These are phyloP conservation scores for Smutsia gigantea DNA, from an alignment of 2,797 vertebrate genomes.

Conservation along the genomic window DNA sequence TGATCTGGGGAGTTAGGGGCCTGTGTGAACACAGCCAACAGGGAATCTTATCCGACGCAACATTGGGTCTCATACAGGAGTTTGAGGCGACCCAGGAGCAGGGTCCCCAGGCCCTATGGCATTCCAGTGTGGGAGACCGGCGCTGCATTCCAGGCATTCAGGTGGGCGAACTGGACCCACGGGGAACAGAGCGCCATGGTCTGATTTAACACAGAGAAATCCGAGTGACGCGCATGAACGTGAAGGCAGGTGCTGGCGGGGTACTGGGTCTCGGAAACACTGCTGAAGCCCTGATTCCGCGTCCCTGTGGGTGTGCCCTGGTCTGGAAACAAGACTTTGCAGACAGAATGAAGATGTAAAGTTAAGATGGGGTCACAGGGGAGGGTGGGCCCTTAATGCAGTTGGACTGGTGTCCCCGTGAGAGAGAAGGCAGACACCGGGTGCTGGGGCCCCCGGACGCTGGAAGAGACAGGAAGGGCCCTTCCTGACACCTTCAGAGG, in stretches of 20 bases:
- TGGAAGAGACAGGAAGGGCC: background rate
- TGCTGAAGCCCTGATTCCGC: rapidly evolving
- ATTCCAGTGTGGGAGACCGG: rapidly evolving
- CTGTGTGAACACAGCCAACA: background rate
- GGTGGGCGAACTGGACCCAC: rapidly evolving
- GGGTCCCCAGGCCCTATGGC: rapidly evolving
- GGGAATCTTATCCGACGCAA: rapidly evolving
- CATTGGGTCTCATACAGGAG: background rate
- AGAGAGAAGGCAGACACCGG: too few relatives aligned
- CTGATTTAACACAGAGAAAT: rapidly evolving
- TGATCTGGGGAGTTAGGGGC: background rate
- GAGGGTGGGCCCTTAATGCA: background rate
- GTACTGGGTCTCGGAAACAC: rapidly evolving
- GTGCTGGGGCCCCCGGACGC: background rate
- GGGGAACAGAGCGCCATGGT: rapidly evolving
- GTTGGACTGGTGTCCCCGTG: rapidly evolving
- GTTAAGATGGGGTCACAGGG: rapidly evolving
- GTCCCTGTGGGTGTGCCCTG: rapidly evolving
- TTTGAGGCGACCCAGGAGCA: too few relatives aligned
- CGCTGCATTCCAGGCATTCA: rapidly evolving
- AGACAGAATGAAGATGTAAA: background rate
- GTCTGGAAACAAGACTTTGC: background rate
- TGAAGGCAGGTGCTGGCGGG: rapidly evolving
- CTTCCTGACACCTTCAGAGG: rapidly evolving
- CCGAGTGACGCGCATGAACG: rapidly evolving